Evolutionary conservation across 2,797 vertebrate genomes (phyloP), one percentile per base, ranked within the genome.

Genomic region (Zalophus californianus): DNA sequence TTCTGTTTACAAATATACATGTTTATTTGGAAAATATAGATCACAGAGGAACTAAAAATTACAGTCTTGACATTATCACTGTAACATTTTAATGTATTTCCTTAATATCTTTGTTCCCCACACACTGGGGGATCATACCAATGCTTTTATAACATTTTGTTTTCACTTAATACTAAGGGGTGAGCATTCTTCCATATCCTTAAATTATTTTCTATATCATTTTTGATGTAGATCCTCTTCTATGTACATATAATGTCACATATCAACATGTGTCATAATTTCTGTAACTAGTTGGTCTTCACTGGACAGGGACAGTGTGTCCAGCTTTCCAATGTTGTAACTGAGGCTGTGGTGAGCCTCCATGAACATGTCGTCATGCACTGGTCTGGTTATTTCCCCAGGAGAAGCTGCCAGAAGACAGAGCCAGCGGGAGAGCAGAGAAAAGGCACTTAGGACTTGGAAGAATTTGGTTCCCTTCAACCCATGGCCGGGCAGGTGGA

Each of bases 401-500:
- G 92, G n/a, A 23, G 58, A 78, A 41, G 66, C n/a, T 85, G 35
- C 50, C 64, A 50, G 91, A 80, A 64, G 32, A 32, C 0, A 16
- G 58, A 41, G 13, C 21, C 9, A 25, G 18, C 25, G 15, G 38
- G 23, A 50, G 20, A 44, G 68, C 0, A 0, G 87, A 84, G 15
- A 11, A 11, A 60, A 68, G 50, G 18, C 7, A 5, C 5, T 5
- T 5, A 14, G 60, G 32, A 4, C 2, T 7, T 20, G 38, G 16
- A 50, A 11, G 58, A 15, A 1, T 25, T 48, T 9, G 29, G n/a
- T 4, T n/a, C 13, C 2, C 21, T 18, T 41, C 6, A 18, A 15
- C 18, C 4, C 0, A 0, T 0, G 23, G n/a, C 48, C 16, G 3
- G 3, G 32, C 18, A 20, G 56, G 0, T 0, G 0, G 52, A 8